Percentiles rank a stretch among this genome's conserved stretches.
Conservation (phyloP, 2,797 vertebrate species). For the Rhadinocentrus ornatus region DNA sequence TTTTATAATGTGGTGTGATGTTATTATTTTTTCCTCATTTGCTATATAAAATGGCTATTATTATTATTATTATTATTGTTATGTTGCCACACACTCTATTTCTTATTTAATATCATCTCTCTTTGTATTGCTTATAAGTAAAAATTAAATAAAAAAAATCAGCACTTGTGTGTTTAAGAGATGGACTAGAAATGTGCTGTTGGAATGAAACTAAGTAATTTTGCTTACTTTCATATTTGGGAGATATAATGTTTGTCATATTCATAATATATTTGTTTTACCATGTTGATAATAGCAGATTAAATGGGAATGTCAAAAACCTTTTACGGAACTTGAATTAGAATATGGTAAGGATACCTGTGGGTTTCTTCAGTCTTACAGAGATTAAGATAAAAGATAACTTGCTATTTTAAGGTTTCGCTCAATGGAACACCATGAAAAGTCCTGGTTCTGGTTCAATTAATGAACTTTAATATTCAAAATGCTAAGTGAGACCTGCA, state of each 20-base stretch:
- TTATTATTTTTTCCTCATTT: constrained; percentile 5
- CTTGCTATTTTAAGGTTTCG: background rate
- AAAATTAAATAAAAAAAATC: constrained; percentile 18
- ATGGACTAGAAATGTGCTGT: background rate
- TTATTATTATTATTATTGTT: background rate
- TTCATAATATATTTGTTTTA: background rate
- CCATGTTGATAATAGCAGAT: background rate
- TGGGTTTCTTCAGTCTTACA: no score
- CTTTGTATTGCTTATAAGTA: constrained; percentile 53
- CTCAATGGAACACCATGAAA: background rate
- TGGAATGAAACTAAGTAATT: background rate
- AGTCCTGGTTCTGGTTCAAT: background rate
- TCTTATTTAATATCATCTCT: constrained; percentile 4
- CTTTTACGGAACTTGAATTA: no score
- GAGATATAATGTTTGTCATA: background rate
- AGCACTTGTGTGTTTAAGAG: constrained; percentile 11
- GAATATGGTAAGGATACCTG: no score
- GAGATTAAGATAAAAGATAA: no score
- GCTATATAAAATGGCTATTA: no score
- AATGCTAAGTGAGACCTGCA: no score
- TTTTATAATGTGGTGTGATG: constrained; percentile 24
- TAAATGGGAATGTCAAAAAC: no score
- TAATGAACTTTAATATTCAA: background rate
- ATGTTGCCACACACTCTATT: background rate
- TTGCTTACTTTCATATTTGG: background rate